phyloP scores from a whole-genome alignment of 2,113 vertebrate genomes.

The Synchiropus splendidus region DNA sequence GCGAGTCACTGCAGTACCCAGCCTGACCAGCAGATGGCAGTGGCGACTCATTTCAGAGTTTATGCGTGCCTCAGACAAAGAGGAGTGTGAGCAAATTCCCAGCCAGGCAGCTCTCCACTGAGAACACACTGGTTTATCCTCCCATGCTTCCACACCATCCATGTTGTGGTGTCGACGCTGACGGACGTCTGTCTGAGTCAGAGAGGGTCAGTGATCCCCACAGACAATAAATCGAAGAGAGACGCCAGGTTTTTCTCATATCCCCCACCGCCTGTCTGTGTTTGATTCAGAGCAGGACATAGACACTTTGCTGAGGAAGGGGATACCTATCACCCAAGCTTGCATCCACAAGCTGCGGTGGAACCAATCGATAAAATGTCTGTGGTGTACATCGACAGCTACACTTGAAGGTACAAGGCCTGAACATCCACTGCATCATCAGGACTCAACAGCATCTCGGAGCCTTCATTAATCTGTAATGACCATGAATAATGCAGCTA shows the following conservation, averaged over 20 bases:
- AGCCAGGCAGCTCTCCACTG: constrained; percentile 9
- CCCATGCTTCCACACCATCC: constrained; percentile 20
- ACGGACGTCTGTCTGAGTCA: too few species aligned
- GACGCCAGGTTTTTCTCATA: constrained; percentile 1
- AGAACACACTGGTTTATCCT: constrained; percentile 8
- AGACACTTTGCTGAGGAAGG: constrained; percentile 25
- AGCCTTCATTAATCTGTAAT: constrained; percentile 31
- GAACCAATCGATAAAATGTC: too few species aligned
- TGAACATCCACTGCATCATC: too few species aligned
- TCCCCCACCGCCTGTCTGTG: constrained; percentile 15
- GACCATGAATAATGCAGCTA: constrained; percentile 25
- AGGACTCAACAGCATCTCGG: background rate
- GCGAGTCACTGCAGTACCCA: too few species aligned
- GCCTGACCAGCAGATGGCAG: constrained; percentile 36
- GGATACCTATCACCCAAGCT: background rate
- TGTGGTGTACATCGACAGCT: background rate
- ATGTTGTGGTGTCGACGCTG: background rate
- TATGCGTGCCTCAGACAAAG: constrained; percentile 24
- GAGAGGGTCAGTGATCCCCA: too few species aligned
- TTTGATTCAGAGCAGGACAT: constrained; percentile 29
- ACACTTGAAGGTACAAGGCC: constrained; percentile 1
- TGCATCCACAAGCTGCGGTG: constrained; percentile 2
- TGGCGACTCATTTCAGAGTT: constrained; percentile 6
- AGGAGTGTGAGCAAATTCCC: too few species aligned
- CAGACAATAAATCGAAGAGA: constrained; percentile 18